phyloP scores from a whole-genome alignment of 2,113 vertebrate genomes.

The Nothocercus nigrocapillus region DNA sequence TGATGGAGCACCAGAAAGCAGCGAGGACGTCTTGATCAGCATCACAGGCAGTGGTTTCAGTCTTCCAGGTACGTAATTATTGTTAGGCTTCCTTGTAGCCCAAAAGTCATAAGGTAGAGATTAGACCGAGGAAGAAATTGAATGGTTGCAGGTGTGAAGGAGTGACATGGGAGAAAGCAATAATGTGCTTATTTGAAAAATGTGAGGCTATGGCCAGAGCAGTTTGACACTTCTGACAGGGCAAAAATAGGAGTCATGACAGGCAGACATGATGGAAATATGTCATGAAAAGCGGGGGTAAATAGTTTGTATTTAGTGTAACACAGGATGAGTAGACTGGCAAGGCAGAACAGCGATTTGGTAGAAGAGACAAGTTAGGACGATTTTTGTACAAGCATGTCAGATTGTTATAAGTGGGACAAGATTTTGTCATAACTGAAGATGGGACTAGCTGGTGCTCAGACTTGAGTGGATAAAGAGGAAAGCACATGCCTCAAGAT shows the following conservation, averaged over 20 bases:
- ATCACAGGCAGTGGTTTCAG: background rate
- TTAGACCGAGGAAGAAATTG: background rate
- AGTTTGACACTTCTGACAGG: conserved; percentile 39
- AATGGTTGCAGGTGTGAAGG: background rate
- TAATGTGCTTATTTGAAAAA: conserved; percentile 11
- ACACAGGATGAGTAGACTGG: background rate
- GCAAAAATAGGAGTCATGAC: background rate
- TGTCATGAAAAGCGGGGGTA: background rate
- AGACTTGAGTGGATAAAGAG: background rate
- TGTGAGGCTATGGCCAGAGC: background rate
- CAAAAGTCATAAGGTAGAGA: background rate
- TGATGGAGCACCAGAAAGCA: background rate
- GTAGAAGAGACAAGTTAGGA: background rate
- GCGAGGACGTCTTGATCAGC: background rate
- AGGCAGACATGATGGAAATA: background rate
- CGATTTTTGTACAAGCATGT: background rate
- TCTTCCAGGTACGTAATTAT: background rate
- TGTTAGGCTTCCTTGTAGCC: background rate
- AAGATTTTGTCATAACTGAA: background rate
- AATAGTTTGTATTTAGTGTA: conserved; percentile 14
- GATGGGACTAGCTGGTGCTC: background rate
- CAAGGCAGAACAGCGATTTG: background rate
- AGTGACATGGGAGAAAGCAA: background rate
- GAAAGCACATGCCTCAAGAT: background rate
- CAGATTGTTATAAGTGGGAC: background rate